Evolutionary conservation across 2,113 vertebrate species (phyloP).

Genomic region (Bos javanicus): DNA sequence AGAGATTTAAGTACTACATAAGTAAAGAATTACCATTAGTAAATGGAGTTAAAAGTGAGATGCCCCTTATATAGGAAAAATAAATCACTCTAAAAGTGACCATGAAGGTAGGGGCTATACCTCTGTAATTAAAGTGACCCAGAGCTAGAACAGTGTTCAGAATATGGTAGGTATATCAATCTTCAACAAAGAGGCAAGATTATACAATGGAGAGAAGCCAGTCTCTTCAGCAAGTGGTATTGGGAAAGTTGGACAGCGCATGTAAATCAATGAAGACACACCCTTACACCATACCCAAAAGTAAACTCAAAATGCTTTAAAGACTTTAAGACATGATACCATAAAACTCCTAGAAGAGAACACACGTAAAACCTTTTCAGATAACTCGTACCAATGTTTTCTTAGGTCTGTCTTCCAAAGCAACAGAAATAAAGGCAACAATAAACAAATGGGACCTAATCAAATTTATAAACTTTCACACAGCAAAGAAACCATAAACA

Average conservation of each 20-base stretch:
- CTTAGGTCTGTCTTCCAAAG: not conserved
- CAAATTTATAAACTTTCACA: not conserved
- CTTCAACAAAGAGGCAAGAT: not conserved
- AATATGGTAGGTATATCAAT: not conserved
- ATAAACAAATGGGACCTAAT: not conserved
- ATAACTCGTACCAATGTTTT: not conserved
- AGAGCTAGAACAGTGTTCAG: not conserved
- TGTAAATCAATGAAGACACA: not conserved
- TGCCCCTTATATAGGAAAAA: not conserved
- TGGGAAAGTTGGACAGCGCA: not conserved
- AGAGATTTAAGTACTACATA: not conserved
- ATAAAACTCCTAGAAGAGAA: not conserved
- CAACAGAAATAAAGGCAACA: not conserved
- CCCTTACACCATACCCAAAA: not conserved
- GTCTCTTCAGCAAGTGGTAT: not conserved
- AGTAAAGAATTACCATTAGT: not conserved
- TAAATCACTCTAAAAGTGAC: not conserved
- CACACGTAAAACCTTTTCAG: not conserved
- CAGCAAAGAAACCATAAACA: not conserved
- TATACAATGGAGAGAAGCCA: not conserved
- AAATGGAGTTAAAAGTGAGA: slow-evolving; percentile 8
- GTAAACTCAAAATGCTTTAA: not conserved
- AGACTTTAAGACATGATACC: not conserved
- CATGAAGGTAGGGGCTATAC: not conserved
- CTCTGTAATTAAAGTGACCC: not conserved